Conservation (phyloP, 2,797 vertebrate species). For the Pygocentrus nattereri region DNA sequence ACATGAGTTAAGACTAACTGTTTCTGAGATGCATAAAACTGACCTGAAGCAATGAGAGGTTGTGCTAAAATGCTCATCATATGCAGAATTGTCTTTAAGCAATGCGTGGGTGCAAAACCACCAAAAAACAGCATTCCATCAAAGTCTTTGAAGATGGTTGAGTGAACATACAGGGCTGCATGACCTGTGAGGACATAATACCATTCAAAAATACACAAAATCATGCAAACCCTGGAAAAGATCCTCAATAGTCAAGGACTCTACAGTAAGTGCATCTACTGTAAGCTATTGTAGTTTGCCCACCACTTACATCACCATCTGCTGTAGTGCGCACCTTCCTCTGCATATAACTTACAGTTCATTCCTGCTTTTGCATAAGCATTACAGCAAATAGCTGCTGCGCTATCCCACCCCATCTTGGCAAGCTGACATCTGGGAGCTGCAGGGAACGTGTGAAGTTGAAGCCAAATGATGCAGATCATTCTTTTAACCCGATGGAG, state of each 20-base stretch:
- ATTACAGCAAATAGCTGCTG: neutral
- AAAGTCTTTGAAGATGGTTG: neutral
- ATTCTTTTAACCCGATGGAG: slow-evolving; percentile 51
- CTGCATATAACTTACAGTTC: neutral
- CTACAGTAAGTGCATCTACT: neutral
- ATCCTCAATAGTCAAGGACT: neutral
- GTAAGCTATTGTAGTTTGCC: neutral
- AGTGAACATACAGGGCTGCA: neutral
- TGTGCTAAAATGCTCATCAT: neutral
- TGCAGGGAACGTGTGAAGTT: neutral
- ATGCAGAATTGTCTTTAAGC: neutral
- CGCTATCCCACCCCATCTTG: neutral
- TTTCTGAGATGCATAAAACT: neutral
- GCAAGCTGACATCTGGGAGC: neutral
- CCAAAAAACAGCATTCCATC: neutral
- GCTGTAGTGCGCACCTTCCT: neutral
- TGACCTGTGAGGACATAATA: neutral
- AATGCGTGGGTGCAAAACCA: neutral
- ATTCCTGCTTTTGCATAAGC: neutral
- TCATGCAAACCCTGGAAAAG: neutral
- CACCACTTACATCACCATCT: slow-evolving; percentile 4
- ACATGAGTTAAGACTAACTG: neutral
- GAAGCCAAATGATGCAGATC: slow-evolving; percentile 28
- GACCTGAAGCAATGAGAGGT: neutral
- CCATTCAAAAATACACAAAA: neutral